Evolutionary conservation across 2,888 invertebrate species (phyloP).

Genomic region (Orthosia cruda): DNA sequence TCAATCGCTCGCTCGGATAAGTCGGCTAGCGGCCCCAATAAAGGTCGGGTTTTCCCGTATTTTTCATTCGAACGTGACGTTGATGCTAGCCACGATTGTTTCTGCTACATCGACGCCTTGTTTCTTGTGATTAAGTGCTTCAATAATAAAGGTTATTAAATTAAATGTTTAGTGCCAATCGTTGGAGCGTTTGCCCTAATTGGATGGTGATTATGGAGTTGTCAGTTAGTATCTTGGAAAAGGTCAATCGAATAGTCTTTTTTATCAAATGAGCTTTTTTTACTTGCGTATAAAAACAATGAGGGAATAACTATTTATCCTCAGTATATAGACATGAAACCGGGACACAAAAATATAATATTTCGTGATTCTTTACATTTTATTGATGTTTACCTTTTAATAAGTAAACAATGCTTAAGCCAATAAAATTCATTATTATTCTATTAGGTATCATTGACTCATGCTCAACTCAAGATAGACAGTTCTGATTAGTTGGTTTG

Average conservation of each 20-base stretch:
- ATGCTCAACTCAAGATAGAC: too few relatives aligned
- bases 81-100: conserved; percentile 46
- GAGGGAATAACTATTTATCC: too few relatives aligned
- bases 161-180: conserved; percentile 40
- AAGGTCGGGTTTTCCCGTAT: conserved; percentile 51
- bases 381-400: too few relatives aligned
- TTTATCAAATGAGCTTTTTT: not conserved
- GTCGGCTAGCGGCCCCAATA: conserved; percentile 51
- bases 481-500: too few relatives aligned
- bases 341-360: too few relatives aligned
- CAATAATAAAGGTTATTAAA: conserved; percentile 59
- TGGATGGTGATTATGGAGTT: conserved; percentile 15
- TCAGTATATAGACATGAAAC: too few relatives aligned
- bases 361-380: too few relatives aligned
- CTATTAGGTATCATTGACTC: too few relatives aligned
- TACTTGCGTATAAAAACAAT: not conserved
- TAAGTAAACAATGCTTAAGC: too few relatives aligned
- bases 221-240: not conserved
- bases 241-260: not conserved
- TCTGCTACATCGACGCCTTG: conserved; percentile 40
- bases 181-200: conserved; percentile 22
- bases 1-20: conserved; percentile 40
- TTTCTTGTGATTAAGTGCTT: conserved; percentile 58
- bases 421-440: too few relatives aligned
- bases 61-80: conserved; percentile 67